Evolutionary conservation across 2,888 invertebrate genomes (phyloP).

Genomic region (Flexamia atlantica): DNA sequence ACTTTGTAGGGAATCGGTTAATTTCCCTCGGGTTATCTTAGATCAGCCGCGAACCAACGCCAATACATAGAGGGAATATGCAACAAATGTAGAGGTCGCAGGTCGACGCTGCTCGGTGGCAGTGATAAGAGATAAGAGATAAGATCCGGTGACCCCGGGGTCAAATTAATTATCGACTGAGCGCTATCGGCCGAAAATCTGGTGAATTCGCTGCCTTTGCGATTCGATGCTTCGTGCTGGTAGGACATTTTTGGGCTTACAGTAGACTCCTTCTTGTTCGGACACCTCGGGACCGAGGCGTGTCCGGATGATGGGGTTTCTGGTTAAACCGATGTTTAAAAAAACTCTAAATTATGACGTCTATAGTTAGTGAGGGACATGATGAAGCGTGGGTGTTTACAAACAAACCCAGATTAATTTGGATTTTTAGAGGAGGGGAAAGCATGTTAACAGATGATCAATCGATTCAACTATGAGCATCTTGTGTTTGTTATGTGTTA

Average conservation of each 20-base stretch:
- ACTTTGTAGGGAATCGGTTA: background rate
- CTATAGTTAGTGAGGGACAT: no score
- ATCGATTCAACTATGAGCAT: no score
- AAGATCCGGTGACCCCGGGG: background rate
- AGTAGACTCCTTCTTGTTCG: no score
- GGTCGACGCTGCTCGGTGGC: background rate
- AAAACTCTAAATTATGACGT: no score
- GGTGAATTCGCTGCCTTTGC: background rate
- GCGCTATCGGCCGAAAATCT: slow-evolving; percentile 3
- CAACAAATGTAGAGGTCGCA: slow-evolving; percentile 9
- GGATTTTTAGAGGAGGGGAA: no score
- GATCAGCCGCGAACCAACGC: background rate
- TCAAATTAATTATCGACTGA: background rate
- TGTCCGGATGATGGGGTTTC: no score
- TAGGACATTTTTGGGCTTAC: background rate
- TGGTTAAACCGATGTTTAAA: no score
- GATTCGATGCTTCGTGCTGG: background rate
- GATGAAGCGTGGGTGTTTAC: no score
- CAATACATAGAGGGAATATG: slow-evolving; percentile 42
- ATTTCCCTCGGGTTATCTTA: background rate
- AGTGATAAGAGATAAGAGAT: background rate
- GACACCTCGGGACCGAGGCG: no score
- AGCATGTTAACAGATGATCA: no score
- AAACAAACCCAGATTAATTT: no score
- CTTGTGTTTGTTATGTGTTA: no score